Base-by-base conservation (phyloP, 1,140 invertebrate species). In the Aphaenogaster floridana region DNA sequence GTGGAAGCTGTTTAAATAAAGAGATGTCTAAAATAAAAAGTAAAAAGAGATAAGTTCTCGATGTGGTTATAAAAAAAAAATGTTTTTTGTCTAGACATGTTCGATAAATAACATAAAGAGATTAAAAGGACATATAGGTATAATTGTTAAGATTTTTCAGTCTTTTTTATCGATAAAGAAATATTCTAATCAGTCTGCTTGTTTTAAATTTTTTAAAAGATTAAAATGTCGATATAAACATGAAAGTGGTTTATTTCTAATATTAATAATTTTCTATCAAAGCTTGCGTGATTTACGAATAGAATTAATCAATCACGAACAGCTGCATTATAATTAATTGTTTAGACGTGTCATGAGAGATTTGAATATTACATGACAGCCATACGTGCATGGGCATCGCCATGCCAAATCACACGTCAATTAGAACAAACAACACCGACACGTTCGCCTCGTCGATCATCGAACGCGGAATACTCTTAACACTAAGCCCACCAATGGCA, bases 371-470 rank as follows among this genome's bases (percentile, higher is more conserved):
- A 83, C 66, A n/a, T 36, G 36, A 42, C 11, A 50, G 48, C 13
- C 34, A 36, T 59, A 71, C 42, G 39, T 34, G 66, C 39, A 28
- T 52, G 7, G 11, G 17, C 36, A 76, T 76, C n/a, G 54, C 39
- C 36, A 61, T 17, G 36, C 42, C 48, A 74, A 83, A 74, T 83
- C 52, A 48, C 68, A 52, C 42, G 52, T 83, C 80, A 83, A 83
- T 83, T 83, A 83, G 54, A 28, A 54, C 50, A 81, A 81, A 71
- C 80, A 74, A 74, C 39, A 54, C 54, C 54, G 21, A 61, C 80
- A 61, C n/a, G 68, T 74, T 83, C 54, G n/a, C 42, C 80, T 83
- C 68, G 80, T 83, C 68, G 28, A 74, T 83, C 79, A 83, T 61
- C 28, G 5, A 72, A 83, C 11, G 17, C 28, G 2, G 0, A 0